These are phyloP conservation scores for Neoaliturus tenellus DNA, from an alignment of 2,888 invertebrate species.

Conservation along the genomic window DNA sequence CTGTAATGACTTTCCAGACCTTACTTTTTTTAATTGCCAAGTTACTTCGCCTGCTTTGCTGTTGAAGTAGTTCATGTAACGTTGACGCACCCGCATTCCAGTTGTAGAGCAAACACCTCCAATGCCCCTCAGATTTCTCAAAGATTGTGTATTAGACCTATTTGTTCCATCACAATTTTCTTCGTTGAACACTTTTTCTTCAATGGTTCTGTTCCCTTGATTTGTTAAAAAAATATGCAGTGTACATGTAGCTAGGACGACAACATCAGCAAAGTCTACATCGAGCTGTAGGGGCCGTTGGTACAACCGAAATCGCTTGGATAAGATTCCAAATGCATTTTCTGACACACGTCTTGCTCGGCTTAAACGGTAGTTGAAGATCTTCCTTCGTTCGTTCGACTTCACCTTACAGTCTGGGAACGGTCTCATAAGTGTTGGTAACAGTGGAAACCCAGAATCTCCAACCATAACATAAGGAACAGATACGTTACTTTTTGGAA, in stretches of 20 bases:
- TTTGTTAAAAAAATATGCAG: neutral
- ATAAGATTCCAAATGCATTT: constrained; percentile 16
- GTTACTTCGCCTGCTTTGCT: neutral
- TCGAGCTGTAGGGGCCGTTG: neutral
- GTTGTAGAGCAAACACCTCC: neutral
- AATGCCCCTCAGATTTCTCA: neutral
- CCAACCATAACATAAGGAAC: neutral
- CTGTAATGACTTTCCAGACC: neutral
- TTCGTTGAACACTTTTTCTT: neutral
- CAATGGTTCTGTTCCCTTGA: neutral
- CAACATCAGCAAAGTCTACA: neutral
- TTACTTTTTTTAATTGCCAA: neutral
- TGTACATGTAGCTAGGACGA: neutral
- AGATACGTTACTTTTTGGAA: neutral
- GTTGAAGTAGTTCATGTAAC: neutral
- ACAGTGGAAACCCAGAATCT: neutral
- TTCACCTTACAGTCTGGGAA: neutral
- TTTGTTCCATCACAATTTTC: neutral
- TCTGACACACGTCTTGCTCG: neutral
- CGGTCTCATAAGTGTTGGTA: neutral
- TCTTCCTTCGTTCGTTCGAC: neutral
- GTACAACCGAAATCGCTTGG: neutral
- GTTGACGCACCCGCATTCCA: neutral
- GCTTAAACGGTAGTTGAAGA: constrained; percentile 11
- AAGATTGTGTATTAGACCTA: neutral